A percentile compares a stretch with the other conserved stretches of the same genome.
Evolutionary conservation across 2,888 invertebrate genomes (phyloP).

Genomic region (Drosophila bunnanda): DNA sequence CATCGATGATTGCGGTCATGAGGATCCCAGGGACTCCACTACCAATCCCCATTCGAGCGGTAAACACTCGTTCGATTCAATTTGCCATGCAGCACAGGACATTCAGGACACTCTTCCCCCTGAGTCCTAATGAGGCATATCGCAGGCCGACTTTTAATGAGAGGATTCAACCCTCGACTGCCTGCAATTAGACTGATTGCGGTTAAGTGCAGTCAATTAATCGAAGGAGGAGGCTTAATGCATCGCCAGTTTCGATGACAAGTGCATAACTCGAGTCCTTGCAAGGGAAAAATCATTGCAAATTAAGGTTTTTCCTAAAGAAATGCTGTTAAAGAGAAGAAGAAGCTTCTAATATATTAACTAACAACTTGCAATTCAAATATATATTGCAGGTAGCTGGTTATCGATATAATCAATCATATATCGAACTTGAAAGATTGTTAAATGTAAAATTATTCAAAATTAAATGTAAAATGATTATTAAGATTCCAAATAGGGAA

Average conservation of each 20-base stretch:
- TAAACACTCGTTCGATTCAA: conserved; percentile 12
- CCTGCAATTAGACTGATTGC: conserved; percentile 53
- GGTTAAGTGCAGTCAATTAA: conserved; percentile 30
- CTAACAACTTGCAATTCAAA: not conserved
- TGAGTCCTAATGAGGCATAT: conserved; percentile 67
- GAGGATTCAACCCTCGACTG: conserved; percentile 51
- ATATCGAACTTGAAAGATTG: no score
- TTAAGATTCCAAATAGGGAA: no score
- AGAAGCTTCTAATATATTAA: not conserved
- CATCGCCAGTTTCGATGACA: not conserved
- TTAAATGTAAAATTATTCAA: no score
- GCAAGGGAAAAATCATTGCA: not conserved
- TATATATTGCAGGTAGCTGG: no score
- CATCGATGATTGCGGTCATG: conserved; percentile 17
- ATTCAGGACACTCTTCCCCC: not conserved
- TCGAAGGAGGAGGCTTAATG: conserved; percentile 8
- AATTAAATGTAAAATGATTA: no score
- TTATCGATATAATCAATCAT: no score
- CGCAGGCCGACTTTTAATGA: conserved; percentile 64
- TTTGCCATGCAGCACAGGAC: conserved; percentile 48
- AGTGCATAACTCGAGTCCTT: not conserved
- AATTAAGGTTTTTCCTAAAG: not conserved
- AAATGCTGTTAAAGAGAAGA: not conserved
- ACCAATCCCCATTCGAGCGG: conserved; percentile 4
- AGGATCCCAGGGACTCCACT: conserved; percentile 1